phyloP scores from a whole-genome alignment of 2,797 vertebrate species.

The Spinus olivaceus region DNA sequence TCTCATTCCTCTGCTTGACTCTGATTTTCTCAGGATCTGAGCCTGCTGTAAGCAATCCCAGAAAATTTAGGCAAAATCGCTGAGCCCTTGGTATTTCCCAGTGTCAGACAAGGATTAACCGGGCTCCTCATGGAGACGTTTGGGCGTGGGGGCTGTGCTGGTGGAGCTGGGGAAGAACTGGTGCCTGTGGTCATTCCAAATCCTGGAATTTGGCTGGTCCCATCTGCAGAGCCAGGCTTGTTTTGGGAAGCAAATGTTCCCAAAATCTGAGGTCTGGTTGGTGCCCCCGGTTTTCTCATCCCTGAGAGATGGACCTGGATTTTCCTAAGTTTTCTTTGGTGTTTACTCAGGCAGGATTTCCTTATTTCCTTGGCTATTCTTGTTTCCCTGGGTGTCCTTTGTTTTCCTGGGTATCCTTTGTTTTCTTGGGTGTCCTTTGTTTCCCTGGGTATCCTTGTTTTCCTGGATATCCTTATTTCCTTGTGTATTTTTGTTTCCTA shows the following conservation, averaged over 20 bases:
- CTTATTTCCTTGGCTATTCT: background rate
- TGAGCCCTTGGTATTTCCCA: background rate
- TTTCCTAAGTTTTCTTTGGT: background rate
- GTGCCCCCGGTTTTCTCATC: accelerated
- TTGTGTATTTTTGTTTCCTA: background rate
- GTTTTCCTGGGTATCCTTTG: background rate
- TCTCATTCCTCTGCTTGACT: background rate
- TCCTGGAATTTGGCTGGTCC: background rate
- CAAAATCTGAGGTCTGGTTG: accelerated
- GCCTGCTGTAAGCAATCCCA: background rate
- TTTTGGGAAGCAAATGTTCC: background rate
- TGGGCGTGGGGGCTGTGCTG: background rate
- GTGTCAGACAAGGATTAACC: background rate
- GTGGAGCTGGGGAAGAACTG: background rate
- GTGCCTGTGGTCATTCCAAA: background rate
- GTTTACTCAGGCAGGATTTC: accelerated
- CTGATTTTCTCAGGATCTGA: background rate
- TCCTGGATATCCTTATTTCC: background rate
- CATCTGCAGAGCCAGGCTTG: background rate
- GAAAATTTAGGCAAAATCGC: background rate
- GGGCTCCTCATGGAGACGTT: background rate
- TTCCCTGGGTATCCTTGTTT: background rate
- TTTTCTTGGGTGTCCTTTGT: background rate
- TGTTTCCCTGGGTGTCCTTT: background rate
- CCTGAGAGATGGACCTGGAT: background rate